Conservation (phyloP, 1,140 invertebrate genomes). For the Bombus balteatus region DNA sequence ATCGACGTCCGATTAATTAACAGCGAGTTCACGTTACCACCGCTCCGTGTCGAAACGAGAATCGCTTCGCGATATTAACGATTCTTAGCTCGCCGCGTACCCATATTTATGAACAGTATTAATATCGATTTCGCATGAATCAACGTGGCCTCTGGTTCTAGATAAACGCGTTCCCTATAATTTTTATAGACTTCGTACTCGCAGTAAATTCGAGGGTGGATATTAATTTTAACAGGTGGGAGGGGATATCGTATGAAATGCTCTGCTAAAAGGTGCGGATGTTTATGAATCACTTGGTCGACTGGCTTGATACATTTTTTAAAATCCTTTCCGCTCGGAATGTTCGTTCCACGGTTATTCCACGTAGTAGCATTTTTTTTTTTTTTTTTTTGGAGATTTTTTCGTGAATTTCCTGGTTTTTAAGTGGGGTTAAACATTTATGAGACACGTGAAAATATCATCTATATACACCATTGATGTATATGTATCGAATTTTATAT, state of each 20-base stretch:
- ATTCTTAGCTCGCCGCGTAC: slow-evolving; percentile 30
- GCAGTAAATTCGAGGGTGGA: slow-evolving; percentile 14
- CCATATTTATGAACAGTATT: slow-evolving; percentile 39
- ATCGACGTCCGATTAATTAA: slow-evolving; percentile 52
- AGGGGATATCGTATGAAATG: not conserved
- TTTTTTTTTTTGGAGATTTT: not conserved
- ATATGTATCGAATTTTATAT: too few species aligned
- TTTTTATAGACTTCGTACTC: slow-evolving; percentile 1
- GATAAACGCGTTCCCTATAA: slow-evolving; percentile 2
- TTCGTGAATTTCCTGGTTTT: not conserved
- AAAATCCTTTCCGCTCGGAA: not conserved
- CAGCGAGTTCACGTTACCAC: slow-evolving; percentile 15
- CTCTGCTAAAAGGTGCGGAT: slow-evolving; percentile 1
- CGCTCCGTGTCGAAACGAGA: slow-evolving; percentile 11
- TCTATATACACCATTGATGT: too few species aligned
- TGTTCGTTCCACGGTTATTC: not conserved
- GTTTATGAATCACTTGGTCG: slow-evolving; percentile 4
- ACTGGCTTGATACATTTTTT: not conserved
- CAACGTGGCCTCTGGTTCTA: not conserved
- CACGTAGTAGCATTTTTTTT: too few species aligned
- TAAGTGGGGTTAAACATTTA: not conserved
- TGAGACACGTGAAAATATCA: not conserved
- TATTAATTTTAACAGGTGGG: slow-evolving; percentile 14
- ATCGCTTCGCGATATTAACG: slow-evolving; percentile 40
- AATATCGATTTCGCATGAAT: slow-evolving; percentile 45